These are phyloP conservation scores for Zophobas atratus DNA, from an alignment of 1,140 invertebrate genomes.

Conservation along the genomic window DNA sequence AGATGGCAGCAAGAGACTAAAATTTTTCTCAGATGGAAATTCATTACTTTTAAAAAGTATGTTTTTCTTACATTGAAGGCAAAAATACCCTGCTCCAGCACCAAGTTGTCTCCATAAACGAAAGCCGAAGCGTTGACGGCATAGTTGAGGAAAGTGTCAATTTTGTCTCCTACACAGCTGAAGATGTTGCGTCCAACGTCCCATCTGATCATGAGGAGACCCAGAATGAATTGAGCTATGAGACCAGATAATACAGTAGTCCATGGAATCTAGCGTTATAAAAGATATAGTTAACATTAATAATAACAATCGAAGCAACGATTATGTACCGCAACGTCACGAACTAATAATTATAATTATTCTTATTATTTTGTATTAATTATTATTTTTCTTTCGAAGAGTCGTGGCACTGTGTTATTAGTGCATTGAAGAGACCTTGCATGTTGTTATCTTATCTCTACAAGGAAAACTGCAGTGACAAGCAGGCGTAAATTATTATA, in stretches of 20 bases:
- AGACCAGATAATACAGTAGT: conserved; percentile 85
- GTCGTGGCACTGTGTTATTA: too few species aligned
- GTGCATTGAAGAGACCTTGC: too few species aligned
- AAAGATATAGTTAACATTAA: conserved; percentile 16
- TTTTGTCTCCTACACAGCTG: conserved; percentile 85
- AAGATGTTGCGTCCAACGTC: conserved; percentile 82
- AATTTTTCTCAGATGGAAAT: conserved; percentile 54
- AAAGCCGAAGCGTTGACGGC: conserved; percentile 86
- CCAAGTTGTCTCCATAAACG: conserved; percentile 84
- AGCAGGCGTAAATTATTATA: too few species aligned
- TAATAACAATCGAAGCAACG: neutral
- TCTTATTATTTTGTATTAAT: too few species aligned
- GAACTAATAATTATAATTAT: too few species aligned
- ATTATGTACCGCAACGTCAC: too few species aligned
- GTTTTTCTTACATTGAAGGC: conserved; percentile 81
- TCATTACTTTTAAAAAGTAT: conserved; percentile 9
- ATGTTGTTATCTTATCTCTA: too few species aligned
- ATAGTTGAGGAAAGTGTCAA: conserved; percentile 85
- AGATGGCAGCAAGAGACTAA: conserved; percentile 88
- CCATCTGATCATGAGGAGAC: conserved; percentile 90
- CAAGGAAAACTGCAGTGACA: too few species aligned
- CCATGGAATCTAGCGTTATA: conserved; percentile 77
- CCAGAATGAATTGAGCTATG: conserved; percentile 89
- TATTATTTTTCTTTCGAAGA: too few species aligned
- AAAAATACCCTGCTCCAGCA: conserved; percentile 76